Evolutionary conservation across 2,113 vertebrate species (phyloP), one percentile per base, ranked within the genome.

Genomic region (Toxotes chatareus): DNA sequence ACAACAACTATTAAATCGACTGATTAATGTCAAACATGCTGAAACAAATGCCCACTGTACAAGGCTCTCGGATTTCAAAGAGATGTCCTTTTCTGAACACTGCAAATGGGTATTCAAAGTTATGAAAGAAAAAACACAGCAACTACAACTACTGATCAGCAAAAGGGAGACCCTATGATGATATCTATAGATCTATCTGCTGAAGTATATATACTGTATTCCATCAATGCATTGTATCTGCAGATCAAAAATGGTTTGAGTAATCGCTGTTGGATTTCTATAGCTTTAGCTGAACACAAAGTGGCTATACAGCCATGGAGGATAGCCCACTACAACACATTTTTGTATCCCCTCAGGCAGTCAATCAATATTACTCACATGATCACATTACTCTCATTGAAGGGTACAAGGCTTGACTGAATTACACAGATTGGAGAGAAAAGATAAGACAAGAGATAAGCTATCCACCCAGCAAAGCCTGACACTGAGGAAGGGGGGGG

Each of bases 341-440:
- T n/a, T n/a, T 66, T 2, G 2, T 42, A 11, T 14, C 2, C n/a
- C 76, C 55, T 16, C 17, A 19, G 64, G 78, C 46, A 51, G 38
- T 60, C 27, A 66, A 75, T 89, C 84, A 72, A 77, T 84, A 31
- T 46, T 40, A 19, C 44, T 66, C 66, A 70, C 68, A 72, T 67
- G 57, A 73, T 73, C 23, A 27, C 10, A 19, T 42, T 49, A 40
- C 51, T 74, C 6, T 51, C 51, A 46, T 0, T 47, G 49, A 70
- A 34, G 13, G 42, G 2, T 17, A 73, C 66, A 59, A 82, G 55
- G 61, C 21, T 7, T 36, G 7, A 72, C 51, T 72, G 34, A 46
- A 59, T 36, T 60, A 74, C 13, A 53, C 31, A 21, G 31, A 34
- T 44, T 47, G 19, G 65, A 76, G 76, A 72, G 40, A 75, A 14